Percentiles rank a stretch among this genome's conserved stretches.
Evolutionary conservation across 2,888 invertebrate species (phyloP).

Genomic region (Cantharis lateralis): DNA sequence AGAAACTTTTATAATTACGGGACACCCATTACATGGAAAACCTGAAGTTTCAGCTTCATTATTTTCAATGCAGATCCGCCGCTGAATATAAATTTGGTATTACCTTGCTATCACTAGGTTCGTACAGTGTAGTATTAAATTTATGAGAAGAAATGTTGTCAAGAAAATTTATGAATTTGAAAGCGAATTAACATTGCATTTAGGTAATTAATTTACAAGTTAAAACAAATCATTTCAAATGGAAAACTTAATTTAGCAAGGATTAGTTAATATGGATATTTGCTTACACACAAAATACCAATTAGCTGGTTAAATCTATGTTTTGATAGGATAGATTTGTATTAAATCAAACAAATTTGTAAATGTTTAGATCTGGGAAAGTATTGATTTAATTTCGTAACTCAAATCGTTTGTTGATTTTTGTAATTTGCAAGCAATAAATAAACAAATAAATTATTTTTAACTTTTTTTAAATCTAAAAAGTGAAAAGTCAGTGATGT

Average conservation of each 20-base stretch:
- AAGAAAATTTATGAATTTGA: not conserved
- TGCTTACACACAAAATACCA: not conserved
- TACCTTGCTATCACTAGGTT: too few species aligned
- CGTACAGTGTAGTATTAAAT: too few species aligned
- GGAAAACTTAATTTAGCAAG: not conserved
- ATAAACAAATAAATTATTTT: too few species aligned
- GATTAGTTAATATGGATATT: not conserved
- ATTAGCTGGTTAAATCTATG: not conserved
- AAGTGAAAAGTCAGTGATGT: not conserved
- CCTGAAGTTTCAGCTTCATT: too few species aligned
- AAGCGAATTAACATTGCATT: not conserved
- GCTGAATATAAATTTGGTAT: too few species aligned
- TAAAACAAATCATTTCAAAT: not conserved
- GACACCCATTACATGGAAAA: too few species aligned
- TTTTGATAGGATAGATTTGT: not conserved
- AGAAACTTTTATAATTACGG: too few species aligned
- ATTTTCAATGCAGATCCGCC: too few species aligned
- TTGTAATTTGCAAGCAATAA: not conserved
- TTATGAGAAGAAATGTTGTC: not conserved
- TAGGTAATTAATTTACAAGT: not conserved
- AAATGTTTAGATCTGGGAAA: not conserved
- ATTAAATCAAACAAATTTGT: not conserved
- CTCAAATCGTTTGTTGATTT: too few species aligned
- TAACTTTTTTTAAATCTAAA: not conserved
- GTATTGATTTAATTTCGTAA: not conserved